Evolutionary conservation across 23 tunicate genomes (phyloP), one percentile per base, ranked within the genome.

Genomic region (Styela plicata): DNA sequence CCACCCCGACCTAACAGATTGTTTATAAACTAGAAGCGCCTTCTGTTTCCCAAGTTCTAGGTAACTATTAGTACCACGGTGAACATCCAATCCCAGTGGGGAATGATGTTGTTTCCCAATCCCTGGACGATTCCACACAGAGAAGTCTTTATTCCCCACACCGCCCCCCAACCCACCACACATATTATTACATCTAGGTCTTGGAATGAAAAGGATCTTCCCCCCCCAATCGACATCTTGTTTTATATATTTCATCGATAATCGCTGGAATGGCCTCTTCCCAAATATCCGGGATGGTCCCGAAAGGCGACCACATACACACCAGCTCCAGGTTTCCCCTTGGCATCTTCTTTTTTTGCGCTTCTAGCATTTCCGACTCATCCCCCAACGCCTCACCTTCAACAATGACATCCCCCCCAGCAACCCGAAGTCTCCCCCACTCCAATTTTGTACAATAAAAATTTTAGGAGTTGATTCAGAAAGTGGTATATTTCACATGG

Each of bases 131-230:
- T 63, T 36, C 98, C 98, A 80, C 88, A 85, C 31, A 94, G 63
- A 31, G 89, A 74, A n/a, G n/a, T n/a, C n/a, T n/a, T n/a, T n/a
- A n/a, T n/a, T n/a, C n/a, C n/a, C n/a, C n/a, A n/a, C n/a, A n/a
- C n/a, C 3, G 95, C 98, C 21, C 98, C 98, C 13, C 98, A 95
- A 31, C 98, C 98, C 65, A 85, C 90, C 17, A 95, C 86, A 78
- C 95, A 89, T 22, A 94, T 83, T 3, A 94, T 68, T 73, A 89
- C 61, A 69, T 89, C 98, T 22, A 95, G 98, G 29, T 86, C 82
- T 76, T 25, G 66, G n/a, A 76, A 17, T 3, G 27, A 26, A 20
- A 10, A 53, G 13, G n/a, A n/a, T n/a, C n/a, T n/a, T n/a, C n/a
- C n/a, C n/a, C n/a, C 37, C 22, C 18, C 53, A 35, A 1, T 36